A percentile compares a stretch with the other conserved stretches of the same genome.
Conservation (phyloP, 23 tunicate genomes). For the Trididemnum miniatum region DNA sequence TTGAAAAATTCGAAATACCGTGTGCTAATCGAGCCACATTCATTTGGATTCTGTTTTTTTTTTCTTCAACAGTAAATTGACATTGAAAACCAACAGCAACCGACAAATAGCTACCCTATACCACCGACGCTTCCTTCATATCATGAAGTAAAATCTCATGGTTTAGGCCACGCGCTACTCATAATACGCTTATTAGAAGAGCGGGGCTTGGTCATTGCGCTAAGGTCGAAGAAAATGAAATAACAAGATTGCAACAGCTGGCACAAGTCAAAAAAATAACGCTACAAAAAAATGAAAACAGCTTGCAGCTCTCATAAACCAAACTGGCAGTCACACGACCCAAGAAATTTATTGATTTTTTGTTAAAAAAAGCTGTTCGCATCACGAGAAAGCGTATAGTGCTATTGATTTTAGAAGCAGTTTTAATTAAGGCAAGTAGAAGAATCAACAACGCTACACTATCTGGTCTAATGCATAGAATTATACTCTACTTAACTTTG, state of each 20-base stretch:
- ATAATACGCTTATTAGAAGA: too few species aligned
- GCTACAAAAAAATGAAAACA: not conserved
- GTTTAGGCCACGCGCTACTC: too few species aligned
- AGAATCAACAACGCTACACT: not conserved
- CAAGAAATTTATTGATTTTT: constrained; percentile 3
- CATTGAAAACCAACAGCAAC: too few species aligned
- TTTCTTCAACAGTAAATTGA: too few species aligned
- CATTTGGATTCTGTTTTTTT: too few species aligned
- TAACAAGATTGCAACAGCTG: constrained; percentile 11
- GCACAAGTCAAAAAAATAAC: not conserved
- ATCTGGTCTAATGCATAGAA: not conserved
- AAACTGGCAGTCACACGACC: not conserved
- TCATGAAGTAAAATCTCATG: too few species aligned
- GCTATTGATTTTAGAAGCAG: constrained; percentile 11
- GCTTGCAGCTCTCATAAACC: not conserved
- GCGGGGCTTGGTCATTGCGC: not conserved
- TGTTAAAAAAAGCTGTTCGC: constrained; percentile 15
- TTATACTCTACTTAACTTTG: not conserved
- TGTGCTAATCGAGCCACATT: too few species aligned
- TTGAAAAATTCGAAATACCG: too few species aligned
- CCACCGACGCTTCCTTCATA: too few species aligned
- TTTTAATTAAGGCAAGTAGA: constrained; percentile 17
- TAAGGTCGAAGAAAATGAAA: constrained; percentile 3
- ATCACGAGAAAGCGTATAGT: not conserved
- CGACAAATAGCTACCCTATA: too few species aligned